Evolutionary conservation across 2,113 vertebrate species (phyloP).

Genomic region (Isurus oxyrinchus): DNA sequence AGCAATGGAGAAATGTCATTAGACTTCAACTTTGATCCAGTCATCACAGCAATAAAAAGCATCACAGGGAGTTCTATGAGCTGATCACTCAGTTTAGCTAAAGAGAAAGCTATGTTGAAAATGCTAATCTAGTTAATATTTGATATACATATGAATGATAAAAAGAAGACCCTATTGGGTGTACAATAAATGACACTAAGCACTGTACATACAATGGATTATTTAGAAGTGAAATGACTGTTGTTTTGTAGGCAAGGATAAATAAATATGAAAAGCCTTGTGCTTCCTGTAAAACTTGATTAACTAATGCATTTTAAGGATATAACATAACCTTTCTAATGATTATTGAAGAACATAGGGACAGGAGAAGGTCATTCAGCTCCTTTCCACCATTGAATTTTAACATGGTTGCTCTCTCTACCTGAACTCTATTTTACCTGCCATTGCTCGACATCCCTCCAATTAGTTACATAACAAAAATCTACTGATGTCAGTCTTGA

Average conservation of each 20-base stretch:
- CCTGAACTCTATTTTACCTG: not conserved
- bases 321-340: not conserved
- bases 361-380: not conserved
- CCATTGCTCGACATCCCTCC: not conserved
- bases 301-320: not conserved
- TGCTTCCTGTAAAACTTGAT: not conserved
- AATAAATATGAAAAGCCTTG: not conserved
- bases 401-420: not conserved
- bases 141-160: not conserved
- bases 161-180: not conserved
- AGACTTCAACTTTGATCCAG: not conserved
- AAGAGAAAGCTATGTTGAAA: not conserved
- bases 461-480: not conserved
- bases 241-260: not conserved
- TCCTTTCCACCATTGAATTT: not conserved
- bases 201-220: not conserved
- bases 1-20: not conserved
- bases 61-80: too few relatives aligned
- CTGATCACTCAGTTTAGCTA: not conserved
- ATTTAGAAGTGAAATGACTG: not conserved
- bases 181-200: too few relatives aligned
- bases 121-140: not conserved
- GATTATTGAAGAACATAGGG: not conserved
- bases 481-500: not conserved
- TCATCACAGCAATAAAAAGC: not conserved